phyloP scores from a whole-genome alignment of 2,888 invertebrate genomes.

The Brenthis ino region DNA sequence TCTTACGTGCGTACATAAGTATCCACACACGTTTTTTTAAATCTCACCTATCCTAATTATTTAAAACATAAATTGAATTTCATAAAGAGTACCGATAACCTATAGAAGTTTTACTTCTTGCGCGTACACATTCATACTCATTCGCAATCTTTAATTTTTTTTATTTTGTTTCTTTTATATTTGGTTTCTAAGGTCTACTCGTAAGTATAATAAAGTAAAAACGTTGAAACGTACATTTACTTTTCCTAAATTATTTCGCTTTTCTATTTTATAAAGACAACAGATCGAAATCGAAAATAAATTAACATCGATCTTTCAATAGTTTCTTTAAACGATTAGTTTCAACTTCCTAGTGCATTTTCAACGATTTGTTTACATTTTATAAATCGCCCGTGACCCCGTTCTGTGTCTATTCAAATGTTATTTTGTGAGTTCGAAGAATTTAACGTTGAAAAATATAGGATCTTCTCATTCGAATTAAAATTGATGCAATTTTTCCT shows the following conservation, averaged over 20 bases:
- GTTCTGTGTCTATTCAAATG: slow-evolving; percentile 14
- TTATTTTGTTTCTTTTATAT: too few relatives aligned
- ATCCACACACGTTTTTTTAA: too few relatives aligned
- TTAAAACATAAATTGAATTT: too few relatives aligned
- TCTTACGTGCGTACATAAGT: too few relatives aligned
- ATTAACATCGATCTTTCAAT: slow-evolving; percentile 19
- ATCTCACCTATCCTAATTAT: too few relatives aligned
- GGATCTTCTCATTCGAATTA: too few relatives aligned
- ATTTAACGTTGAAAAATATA: background rate
- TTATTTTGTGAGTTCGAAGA: slow-evolving; percentile 18
- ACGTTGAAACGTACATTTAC: background rate
- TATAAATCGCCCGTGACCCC: slow-evolving; percentile 20
- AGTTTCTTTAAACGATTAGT: slow-evolving; percentile 13
- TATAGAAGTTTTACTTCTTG: too few relatives aligned
- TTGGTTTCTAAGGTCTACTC: too few relatives aligned
- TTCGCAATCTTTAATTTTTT: too few relatives aligned
- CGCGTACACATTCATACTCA: too few relatives aligned
- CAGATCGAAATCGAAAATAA: background rate
- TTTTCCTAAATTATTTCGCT: background rate
- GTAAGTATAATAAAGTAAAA: background rate
- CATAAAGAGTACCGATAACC: too few relatives aligned
- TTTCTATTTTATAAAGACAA: slow-evolving; percentile 4
- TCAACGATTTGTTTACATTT: slow-evolving; percentile 19
- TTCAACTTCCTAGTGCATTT: slow-evolving; percentile 18
- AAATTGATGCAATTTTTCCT: too few relatives aligned